A percentile compares a stretch with the other conserved stretches of the same genome.
Conservation (phyloP, 2,797 vertebrate species). For the Pantherophis alleghaniensis region DNA sequence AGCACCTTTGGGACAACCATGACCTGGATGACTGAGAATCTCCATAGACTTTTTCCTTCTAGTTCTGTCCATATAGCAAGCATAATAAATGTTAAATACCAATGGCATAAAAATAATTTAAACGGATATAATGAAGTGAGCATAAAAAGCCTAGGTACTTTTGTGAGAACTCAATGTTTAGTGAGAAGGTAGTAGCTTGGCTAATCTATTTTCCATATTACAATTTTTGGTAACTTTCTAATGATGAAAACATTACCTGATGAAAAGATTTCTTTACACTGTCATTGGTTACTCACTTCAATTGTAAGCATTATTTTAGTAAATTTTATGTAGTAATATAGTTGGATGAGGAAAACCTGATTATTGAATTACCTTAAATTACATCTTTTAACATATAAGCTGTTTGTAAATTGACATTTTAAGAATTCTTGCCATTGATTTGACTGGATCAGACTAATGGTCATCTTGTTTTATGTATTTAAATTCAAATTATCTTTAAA, state of each 20-base stretch:
- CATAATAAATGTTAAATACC: not conserved
- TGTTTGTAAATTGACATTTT: not conserved
- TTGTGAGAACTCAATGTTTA: not conserved
- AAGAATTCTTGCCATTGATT: not conserved
- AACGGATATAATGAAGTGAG: not conserved
- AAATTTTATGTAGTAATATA: not conserved
- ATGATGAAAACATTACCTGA: not conserved
- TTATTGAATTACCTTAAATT: not conserved
- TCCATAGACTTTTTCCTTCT: not conserved
- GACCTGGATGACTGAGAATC: not conserved
- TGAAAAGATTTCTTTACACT: not conserved
- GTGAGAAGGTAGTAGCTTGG: not conserved
- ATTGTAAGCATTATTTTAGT: not conserved
- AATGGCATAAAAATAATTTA: not conserved
- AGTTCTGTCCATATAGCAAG: not conserved
- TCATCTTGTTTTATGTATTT: not conserved
- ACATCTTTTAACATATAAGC: not conserved
- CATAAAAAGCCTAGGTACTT: not conserved
- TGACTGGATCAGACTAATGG: not conserved
- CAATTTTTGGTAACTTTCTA: not conserved
- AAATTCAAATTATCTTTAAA: slow-evolving; percentile 12
- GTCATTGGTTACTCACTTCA: not conserved
- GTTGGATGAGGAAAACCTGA: not conserved
- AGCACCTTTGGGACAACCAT: not conserved
- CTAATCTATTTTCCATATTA: not conserved